Conservation (phyloP, 37 sponge, comb jelly and placozoan species). For the Cliona cf. orientalis region DNA sequence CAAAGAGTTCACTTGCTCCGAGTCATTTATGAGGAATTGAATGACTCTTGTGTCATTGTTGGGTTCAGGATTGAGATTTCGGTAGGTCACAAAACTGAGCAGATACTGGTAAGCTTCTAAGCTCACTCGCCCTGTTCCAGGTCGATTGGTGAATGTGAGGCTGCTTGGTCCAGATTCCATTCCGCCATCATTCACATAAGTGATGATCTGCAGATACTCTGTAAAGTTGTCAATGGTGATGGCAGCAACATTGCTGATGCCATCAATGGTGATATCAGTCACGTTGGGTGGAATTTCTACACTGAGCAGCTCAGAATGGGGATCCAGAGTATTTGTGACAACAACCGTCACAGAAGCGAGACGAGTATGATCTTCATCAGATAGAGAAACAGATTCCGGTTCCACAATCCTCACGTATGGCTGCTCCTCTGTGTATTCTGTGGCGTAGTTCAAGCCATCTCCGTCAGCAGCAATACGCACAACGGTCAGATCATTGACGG, state of each 20-base stretch:
- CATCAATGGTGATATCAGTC: constrained; percentile 12
- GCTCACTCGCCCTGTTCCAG: constrained; percentile 19
- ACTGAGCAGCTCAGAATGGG: constrained; percentile 54
- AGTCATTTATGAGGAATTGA: constrained; percentile 67
- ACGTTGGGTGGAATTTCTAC: not conserved
- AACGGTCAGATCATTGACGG: constrained; percentile 73
- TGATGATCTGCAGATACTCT: constrained; percentile 34
- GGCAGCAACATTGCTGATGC: constrained; percentile 2
- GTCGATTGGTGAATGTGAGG: constrained; percentile 39
- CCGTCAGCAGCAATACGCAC: constrained; percentile 44
- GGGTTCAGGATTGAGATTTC: constrained; percentile 70
- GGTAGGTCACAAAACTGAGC: constrained; percentile 70
- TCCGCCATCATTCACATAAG: constrained; percentile 5
- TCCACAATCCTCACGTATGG: constrained; percentile 74
- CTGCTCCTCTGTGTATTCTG: constrained; percentile 70
- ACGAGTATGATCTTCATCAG: constrained; percentile 67
- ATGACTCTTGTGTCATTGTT: constrained; percentile 76
- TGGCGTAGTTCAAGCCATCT: constrained; percentile 30
- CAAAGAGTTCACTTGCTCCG: constrained; percentile 51
- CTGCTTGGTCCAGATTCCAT: constrained; percentile 1
- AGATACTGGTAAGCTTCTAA: constrained; percentile 69
- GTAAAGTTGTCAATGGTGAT: constrained; percentile 11
- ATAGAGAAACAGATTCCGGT: constrained; percentile 48
- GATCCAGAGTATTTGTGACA: constrained; percentile 55
- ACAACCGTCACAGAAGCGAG: constrained; percentile 60